Conservation (phyloP, 2,888 invertebrate species). For the Acleris literana region DNA sequence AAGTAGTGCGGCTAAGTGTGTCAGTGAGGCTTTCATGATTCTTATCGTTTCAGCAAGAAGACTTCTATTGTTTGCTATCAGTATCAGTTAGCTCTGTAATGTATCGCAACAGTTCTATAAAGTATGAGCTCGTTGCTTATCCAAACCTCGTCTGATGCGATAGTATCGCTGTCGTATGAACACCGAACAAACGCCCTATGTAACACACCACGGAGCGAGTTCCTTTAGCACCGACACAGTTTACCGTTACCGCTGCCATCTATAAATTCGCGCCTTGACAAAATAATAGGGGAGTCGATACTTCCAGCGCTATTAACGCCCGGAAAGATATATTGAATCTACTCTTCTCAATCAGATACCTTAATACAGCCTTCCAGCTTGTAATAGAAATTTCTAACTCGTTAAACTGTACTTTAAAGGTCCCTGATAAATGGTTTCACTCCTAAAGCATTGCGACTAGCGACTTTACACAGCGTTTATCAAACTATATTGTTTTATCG, state of each 20-base stretch:
- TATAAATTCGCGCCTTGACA: slow-evolving; percentile 81
- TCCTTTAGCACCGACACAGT: slow-evolving; percentile 53
- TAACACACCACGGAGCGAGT: slow-evolving; percentile 50
- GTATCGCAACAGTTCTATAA: slow-evolving; percentile 26
- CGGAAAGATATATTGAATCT: slow-evolving; percentile 78
- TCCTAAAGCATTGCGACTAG: slow-evolving; percentile 24
- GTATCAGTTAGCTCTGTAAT: slow-evolving; percentile 15
- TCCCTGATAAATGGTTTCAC: slow-evolving; percentile 34
- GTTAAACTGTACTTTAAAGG: slow-evolving; percentile 36
- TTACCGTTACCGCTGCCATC: slow-evolving; percentile 74
- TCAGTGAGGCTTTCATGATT: slow-evolving; percentile 12
- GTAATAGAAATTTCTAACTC: slow-evolving; percentile 61
- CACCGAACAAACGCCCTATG: slow-evolving; percentile 52
- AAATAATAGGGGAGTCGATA: slow-evolving; percentile 81
- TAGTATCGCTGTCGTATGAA: slow-evolving; percentile 45
- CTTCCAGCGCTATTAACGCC: slow-evolving; percentile 79
- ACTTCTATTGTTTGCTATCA: background rate
- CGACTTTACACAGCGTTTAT: slow-evolving; percentile 9
- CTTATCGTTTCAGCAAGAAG: slow-evolving; percentile 13
- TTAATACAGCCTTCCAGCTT: slow-evolving; percentile 66
- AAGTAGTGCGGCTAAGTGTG: slow-evolving; percentile 6
- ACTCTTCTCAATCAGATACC: slow-evolving; percentile 80
- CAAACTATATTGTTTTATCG: slow-evolving; percentile 7
- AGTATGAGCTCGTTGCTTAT: slow-evolving; percentile 46
- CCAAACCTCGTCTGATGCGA: slow-evolving; percentile 40